phyloP scores from a whole-genome alignment of 2,113 vertebrate species.

The Paedocypris sp. region DNA sequence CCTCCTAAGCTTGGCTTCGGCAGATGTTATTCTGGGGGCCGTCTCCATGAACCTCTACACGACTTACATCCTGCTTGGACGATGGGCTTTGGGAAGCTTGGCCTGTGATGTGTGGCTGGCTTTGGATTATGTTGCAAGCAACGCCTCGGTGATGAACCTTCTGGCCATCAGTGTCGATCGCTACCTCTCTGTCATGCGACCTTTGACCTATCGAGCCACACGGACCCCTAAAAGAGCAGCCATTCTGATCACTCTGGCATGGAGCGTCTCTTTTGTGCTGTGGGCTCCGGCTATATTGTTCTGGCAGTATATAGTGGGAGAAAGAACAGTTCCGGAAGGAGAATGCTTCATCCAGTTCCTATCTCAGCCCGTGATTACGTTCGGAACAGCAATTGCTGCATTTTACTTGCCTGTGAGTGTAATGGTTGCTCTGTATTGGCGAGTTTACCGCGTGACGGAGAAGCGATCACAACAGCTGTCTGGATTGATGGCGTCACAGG shows the following conservation, averaged over 20 bases:
- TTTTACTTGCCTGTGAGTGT: constrained; percentile 35
- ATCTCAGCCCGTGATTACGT: constrained; percentile 31
- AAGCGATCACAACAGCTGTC: constrained; percentile 27
- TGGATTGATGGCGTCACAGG: constrained; percentile 13
- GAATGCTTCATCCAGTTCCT: constrained; percentile 34
- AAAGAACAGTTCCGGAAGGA: constrained; percentile 29
- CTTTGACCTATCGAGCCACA: constrained; percentile 30
- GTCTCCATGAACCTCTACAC: constrained; percentile 39
- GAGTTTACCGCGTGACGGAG: constrained; percentile 32
- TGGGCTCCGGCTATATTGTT: constrained; percentile 33
- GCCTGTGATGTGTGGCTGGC: constrained; percentile 34
- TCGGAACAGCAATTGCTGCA: constrained; percentile 32
- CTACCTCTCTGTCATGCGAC: constrained; percentile 32
- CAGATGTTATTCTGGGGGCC: constrained; percentile 27
- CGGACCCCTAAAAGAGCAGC: constrained; percentile 25
- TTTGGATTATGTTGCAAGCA: constrained; percentile 37
- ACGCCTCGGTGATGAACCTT: constrained; percentile 36
- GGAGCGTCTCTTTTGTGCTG: constrained; percentile 28
- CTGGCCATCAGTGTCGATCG: constrained; percentile 32
- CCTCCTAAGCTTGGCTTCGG: constrained; percentile 33
- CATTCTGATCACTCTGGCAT: constrained; percentile 26
- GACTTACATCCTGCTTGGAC: constrained; percentile 32
- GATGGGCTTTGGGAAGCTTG: constrained; percentile 29
- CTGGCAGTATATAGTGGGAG: constrained; percentile 33
- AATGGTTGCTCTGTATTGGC: constrained; percentile 34